These are phyloP conservation scores for Anhinga anhinga DNA, from an alignment of 2,113 vertebrate genomes.

Conservation along the genomic window DNA sequence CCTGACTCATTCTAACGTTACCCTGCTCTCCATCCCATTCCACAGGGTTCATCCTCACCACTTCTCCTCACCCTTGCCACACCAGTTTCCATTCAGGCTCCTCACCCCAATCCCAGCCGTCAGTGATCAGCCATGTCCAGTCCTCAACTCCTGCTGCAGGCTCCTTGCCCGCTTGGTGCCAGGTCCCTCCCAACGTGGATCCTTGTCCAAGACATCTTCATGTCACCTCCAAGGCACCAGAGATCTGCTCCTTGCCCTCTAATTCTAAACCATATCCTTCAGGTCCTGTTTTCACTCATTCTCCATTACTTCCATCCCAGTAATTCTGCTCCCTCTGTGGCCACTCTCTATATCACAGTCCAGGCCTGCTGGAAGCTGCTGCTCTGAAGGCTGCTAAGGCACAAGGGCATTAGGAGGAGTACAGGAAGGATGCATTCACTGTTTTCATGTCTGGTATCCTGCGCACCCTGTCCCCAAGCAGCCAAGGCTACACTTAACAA, in stretches of 20 bases:
- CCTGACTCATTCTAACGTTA: background rate
- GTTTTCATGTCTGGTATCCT: background rate
- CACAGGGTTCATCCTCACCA: background rate
- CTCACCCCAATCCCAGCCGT: background rate
- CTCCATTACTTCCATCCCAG: background rate
- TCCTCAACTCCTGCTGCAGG: background rate
- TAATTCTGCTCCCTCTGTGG: background rate
- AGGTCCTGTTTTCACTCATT: background rate
- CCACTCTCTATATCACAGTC: background rate
- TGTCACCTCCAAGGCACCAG: background rate
- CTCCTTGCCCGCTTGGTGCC: background rate
- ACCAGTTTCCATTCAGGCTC: background rate
- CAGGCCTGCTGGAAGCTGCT: background rate
- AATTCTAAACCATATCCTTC: background rate
- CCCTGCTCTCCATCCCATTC: background rate
- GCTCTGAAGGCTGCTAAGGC: background rate
- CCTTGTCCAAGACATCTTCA: background rate
- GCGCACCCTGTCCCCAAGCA: background rate
- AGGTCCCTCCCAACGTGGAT: background rate
- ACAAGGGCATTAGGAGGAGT: background rate
- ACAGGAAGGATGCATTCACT: background rate
- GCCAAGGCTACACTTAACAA: background rate
- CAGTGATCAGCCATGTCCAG: background rate
- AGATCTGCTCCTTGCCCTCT: background rate
- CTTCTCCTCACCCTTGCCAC: background rate